phyloP scores from a whole-genome alignment of 1,140 invertebrate genomes.

The Rhopalosiphum padi region DNA sequence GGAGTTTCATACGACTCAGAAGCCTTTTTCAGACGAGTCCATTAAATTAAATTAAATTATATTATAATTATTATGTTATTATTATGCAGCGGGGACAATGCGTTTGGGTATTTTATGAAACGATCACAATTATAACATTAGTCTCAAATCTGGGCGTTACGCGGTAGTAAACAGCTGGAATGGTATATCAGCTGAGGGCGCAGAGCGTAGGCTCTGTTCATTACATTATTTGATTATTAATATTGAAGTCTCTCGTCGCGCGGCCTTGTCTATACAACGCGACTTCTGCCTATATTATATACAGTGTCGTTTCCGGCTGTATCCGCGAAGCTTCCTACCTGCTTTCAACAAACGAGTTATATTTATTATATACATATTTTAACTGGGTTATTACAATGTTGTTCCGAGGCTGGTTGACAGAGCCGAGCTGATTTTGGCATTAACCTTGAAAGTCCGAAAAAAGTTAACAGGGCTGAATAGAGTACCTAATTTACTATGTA shows the following conservation, averaged over 20 bases:
- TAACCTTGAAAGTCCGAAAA: conserved; percentile 30
- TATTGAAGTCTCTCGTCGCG: background rate
- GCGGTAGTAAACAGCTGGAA: background rate
- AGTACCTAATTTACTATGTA: background rate
- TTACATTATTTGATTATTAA: background rate
- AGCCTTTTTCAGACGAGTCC: conserved; percentile 6
- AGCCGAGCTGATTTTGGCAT: background rate
- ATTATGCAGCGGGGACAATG: background rate
- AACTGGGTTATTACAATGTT: background rate
- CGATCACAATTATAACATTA: background rate
- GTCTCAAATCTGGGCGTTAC: background rate
- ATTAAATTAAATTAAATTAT: background rate
- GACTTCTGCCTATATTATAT: background rate
- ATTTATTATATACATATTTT: background rate
- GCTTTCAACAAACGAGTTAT: background rate
- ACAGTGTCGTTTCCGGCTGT: background rate
- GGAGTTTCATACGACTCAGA: background rate
- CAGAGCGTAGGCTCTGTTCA: background rate
- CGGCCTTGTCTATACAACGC: background rate
- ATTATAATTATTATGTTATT: background rate
- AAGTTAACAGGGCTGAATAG: conserved; percentile 9
- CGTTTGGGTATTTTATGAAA: background rate
- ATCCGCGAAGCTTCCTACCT: conserved; percentile 22
- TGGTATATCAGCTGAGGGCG: background rate
- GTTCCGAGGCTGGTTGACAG: background rate